A percentile compares a stretch with the other conserved stretches of the same genome.
These are phyloP conservation scores for Cyrtorhinus lividipennis DNA, from an alignment of 1,140 invertebrate species.

Conservation along the genomic window DNA sequence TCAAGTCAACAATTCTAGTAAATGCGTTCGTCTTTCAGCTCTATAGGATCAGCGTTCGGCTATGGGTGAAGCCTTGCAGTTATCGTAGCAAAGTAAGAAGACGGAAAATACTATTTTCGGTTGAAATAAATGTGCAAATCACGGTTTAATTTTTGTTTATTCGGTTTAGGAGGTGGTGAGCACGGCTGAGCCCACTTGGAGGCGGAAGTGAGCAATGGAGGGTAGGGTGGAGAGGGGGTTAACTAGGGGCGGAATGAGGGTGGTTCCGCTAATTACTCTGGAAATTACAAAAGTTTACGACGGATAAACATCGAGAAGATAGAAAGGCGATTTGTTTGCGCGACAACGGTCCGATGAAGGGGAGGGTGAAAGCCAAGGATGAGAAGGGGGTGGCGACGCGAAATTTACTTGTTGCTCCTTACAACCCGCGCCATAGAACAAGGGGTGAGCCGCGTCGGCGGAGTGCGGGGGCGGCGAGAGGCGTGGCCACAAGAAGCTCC, in stretches of 20 bases:
- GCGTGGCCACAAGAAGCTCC: constrained; percentile 1
- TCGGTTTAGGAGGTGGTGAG: too few relatives aligned
- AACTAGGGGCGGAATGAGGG: not conserved
- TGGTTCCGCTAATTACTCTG: constrained; percentile 4
- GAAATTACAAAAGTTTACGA: constrained; percentile 15
- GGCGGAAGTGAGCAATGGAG: too few relatives aligned
- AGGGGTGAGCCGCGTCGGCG: constrained; percentile 22
- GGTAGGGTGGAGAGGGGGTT: not conserved
- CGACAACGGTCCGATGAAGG: constrained; percentile 7
- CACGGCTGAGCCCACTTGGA: too few relatives aligned
- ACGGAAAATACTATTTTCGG: too few relatives aligned
- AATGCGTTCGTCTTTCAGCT: too few relatives aligned
- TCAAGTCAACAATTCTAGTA: too few relatives aligned
- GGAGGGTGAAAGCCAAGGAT: not conserved
- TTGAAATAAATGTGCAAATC: too few relatives aligned
- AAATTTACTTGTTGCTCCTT: constrained; percentile 8
- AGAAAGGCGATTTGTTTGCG: constrained; percentile 3
- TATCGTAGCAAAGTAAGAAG: too few relatives aligned
- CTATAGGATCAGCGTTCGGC: too few relatives aligned
- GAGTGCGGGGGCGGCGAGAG: constrained; percentile 24
- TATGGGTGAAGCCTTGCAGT: too few relatives aligned
- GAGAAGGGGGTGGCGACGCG: not conserved
- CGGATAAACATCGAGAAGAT: constrained; percentile 10
- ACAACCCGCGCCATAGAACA: constrained; percentile 1
- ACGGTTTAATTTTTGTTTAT: too few relatives aligned